Percentiles rank a stretch among this genome's conserved stretches.
Conservation (phyloP, 1,140 invertebrate species). For the Drosophila sp. region DNA sequence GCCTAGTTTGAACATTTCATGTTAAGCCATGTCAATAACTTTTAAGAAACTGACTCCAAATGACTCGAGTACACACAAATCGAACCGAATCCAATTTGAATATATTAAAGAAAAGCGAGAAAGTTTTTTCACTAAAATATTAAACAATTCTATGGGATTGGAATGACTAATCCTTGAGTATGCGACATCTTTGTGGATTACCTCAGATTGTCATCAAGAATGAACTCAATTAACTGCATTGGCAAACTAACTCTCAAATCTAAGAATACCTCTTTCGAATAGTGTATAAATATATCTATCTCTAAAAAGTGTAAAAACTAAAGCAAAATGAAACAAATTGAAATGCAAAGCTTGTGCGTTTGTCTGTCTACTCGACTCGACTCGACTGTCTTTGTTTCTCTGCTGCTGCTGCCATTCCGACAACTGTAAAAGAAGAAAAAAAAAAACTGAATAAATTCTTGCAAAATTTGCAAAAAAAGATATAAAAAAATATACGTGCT, state of each 20-base stretch:
- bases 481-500: slow-evolving; percentile 31
- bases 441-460: slow-evolving; percentile 66
- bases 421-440: slow-evolving; percentile 17
- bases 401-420: slow-evolving; percentile 2
- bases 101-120: too few relatives aligned
- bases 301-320: slow-evolving; percentile 11
- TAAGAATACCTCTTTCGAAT: background rate
- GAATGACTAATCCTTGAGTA: too few relatives aligned
- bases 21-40: too few relatives aligned
- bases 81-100: too few relatives aligned
- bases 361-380: background rate
- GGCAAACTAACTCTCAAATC: background rate
- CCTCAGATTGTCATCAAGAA: too few relatives aligned
- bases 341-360: slow-evolving; percentile 65
- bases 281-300: slow-evolving; percentile 4
- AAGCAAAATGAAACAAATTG: slow-evolving; percentile 54
- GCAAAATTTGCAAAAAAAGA: slow-evolving; percentile 48
- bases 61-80: too few relatives aligned
- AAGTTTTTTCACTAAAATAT: too few relatives aligned
- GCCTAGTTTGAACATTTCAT: too few relatives aligned
- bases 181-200: too few relatives aligned
- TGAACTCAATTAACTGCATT: background rate
- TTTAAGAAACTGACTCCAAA: too few relatives aligned
- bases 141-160: too few relatives aligned
- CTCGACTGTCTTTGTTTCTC: background rate